A percentile compares a stretch with the other conserved stretches of the same genome.
phyloP scores from a whole-genome alignment of 2,113 vertebrate species.

The Polypterus senegalus region DNA sequence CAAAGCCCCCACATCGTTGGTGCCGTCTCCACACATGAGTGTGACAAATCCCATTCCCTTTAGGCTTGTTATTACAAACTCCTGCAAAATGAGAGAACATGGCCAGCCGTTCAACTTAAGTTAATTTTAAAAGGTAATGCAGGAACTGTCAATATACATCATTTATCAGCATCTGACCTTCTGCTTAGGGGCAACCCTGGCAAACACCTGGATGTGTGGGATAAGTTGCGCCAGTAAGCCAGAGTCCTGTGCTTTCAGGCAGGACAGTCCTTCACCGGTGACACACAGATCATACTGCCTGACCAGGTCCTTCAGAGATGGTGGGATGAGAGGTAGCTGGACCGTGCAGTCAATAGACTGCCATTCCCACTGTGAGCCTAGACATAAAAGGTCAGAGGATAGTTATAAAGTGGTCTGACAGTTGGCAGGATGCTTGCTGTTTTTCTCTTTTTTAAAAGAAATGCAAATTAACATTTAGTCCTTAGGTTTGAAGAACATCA shows the following conservation, averaged over 20 bases:
- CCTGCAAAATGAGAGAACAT: conserved; percentile 39
- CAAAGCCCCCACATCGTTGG: conserved; percentile 89
- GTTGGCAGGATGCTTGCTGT: too few relatives aligned
- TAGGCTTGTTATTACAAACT: conserved; percentile 88
- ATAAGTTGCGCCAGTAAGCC: conserved; percentile 41
- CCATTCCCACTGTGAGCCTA: conserved; percentile 68
- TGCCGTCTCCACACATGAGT: conserved; percentile 91
- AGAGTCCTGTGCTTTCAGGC: conserved; percentile 34
- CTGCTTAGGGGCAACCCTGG: conserved; percentile 58
- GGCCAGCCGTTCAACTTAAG: not conserved
- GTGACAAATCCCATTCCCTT: conserved; percentile 84
- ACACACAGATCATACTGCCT: conserved; percentile 66
- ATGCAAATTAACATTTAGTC: too few relatives aligned
- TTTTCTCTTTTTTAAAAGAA: too few relatives aligned
- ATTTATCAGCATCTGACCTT: conserved; percentile 35
- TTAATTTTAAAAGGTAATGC: not conserved
- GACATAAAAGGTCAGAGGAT: too few relatives aligned
- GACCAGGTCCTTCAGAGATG: conserved; percentile 43
- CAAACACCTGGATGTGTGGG: conserved; percentile 52
- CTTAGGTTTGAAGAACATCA: too few relatives aligned
- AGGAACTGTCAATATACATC: not conserved
- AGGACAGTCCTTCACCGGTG: conserved; percentile 74
- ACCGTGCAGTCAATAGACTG: conserved; percentile 62
- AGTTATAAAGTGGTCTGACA: too few relatives aligned
- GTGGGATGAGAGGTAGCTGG: conserved; percentile 35